Base-by-base conservation (phyloP, 2,797 vertebrate species). In the Cossypha dichroa region DNA sequence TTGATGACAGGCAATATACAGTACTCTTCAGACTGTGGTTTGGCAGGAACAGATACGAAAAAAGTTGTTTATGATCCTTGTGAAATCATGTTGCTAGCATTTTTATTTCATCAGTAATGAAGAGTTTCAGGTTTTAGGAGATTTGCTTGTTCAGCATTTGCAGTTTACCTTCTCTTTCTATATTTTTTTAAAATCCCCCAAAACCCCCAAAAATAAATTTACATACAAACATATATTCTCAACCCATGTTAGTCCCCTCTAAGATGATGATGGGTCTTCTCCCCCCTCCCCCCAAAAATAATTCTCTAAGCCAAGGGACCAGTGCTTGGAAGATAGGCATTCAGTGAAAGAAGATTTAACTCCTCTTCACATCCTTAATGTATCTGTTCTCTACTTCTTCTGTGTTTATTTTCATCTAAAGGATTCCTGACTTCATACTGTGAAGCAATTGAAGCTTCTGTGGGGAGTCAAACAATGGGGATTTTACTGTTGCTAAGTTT, bases 351-450 rank as follows among this genome's bases (percentile, higher is more conserved):
- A 85, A 83, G 54, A 91, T 55, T 87, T 94, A 60, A 46, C 26
- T 89, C 31, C 51, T 86, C 64, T 88, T 90, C 90, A 77, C 67
- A 26, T 55, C 67, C 79, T 88, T 92, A 91, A 75, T 81, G 77
- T 92, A 64, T 67, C 79, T 90, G 20, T 79, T 93, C 66, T 82
- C 45, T 89, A 43, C 69, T 87, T 75, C 69, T 87, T 78, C 88
- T 92, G 16, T 94, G 93, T 96, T 96, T 95, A 78, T 97, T 96
- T 96, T 93, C 88, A 85, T 95, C 86, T 95, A 85, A 96, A 97
- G 92, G 64, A 93, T 96, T 95, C 87, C 89, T 97, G 96, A 72
- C 82, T 95, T 92, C 96, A 94, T 88, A 95, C 95, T 96, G 93
- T 97, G 95, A 95, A 93, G 90, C 86, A 94, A 95, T 96, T 95